Evolutionary conservation across 1,140 invertebrate species (phyloP), one percentile per base, ranked within the genome.

Genomic region (Sarcophaga peregrina): DNA sequence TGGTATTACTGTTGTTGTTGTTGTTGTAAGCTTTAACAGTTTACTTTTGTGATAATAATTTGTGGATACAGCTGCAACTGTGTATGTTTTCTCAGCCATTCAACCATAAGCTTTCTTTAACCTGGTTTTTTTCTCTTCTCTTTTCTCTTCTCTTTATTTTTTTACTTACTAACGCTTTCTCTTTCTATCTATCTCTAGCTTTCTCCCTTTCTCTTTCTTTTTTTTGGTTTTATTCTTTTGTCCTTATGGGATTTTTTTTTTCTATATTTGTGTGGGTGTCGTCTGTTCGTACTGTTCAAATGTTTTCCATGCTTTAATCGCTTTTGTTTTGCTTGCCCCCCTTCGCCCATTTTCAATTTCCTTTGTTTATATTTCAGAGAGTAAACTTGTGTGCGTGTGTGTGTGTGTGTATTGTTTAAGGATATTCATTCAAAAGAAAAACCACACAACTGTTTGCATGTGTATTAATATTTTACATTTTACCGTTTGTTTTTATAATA

Each of bases 1-100:
- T 37, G 25, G n/a, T n/a, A n/a, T n/a, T n/a, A n/a, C 4, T 37
- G 25, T 37, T 37, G 25, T 37, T 37, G 25, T 4, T 58, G 15
- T 13, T 58, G 54, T 13, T 58, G 54, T 58, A 58, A 58, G 54
- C 54, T 58, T 58, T 58, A 83, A 85, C 87, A 87, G 87, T 89
- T 89, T 89, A 87, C 87, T 89, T 89, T 89, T 89, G 87, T 86
- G 87, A 89, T 89, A 89, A 89, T 89, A 88, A 87, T 89, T 82
- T 89, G 88, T 89, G 88, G 88, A 89, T 89, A 87, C 88, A 89
- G 87, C 88, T 89, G 88, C 87, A 89, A 87, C 88, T 89, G 85
- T 89, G 85, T 87, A 86, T 89, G 87, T 88, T 88, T 88, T 88
- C 87, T 88, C 87, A 88, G 87, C 87, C 87, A 88, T 88, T 88